Evolutionary conservation across 2,797 vertebrate genomes (phyloP).

Genomic region (Peromyscus attwateri): DNA sequence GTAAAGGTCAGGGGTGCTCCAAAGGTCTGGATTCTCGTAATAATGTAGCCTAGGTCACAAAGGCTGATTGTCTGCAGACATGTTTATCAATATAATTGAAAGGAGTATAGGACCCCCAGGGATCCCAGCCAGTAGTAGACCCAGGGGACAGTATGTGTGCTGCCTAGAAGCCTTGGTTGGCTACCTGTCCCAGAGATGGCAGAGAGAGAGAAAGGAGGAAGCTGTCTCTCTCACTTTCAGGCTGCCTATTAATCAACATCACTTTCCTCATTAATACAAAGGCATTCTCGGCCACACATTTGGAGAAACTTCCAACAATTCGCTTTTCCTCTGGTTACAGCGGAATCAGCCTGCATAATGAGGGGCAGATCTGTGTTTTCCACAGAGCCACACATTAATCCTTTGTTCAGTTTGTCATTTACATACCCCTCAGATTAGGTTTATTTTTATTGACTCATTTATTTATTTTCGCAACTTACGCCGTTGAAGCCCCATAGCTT

Average conservation of each 20-base stretch:
- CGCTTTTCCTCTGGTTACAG: slow-evolving; percentile 69
- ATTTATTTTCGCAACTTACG: slow-evolving; percentile 72
- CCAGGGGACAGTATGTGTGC: not conserved
- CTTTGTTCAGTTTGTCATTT: slow-evolving; percentile 76
- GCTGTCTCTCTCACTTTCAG: not conserved
- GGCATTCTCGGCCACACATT: slow-evolving; percentile 69
- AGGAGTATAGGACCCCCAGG: not conserved
- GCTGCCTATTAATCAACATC: slow-evolving; percentile 70
- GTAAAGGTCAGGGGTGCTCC: not conserved
- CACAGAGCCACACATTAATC: slow-evolving; percentile 74
- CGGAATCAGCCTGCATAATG: slow-evolving; percentile 70
- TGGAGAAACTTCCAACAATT: slow-evolving; percentile 74
- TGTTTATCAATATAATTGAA: slow-evolving; percentile 68
- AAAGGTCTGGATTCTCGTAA: not conserved
- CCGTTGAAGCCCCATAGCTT: not conserved
- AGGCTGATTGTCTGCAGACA: slow-evolving; percentile 18
- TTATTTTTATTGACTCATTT: slow-evolving; percentile 23
- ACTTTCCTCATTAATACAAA: slow-evolving; percentile 75
- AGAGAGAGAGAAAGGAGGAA: slow-evolving; percentile 31
- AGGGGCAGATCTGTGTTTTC: slow-evolving; percentile 58
- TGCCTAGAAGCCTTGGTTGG: not conserved
- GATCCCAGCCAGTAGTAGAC: not conserved
- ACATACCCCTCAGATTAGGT: slow-evolving; percentile 68
- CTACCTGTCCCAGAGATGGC: not conserved
- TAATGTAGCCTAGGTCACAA: slow-evolving; percentile 8